Evolutionary conservation across 2,113 vertebrate genomes (phyloP).

Genomic region (Callaeas wilsoni): DNA sequence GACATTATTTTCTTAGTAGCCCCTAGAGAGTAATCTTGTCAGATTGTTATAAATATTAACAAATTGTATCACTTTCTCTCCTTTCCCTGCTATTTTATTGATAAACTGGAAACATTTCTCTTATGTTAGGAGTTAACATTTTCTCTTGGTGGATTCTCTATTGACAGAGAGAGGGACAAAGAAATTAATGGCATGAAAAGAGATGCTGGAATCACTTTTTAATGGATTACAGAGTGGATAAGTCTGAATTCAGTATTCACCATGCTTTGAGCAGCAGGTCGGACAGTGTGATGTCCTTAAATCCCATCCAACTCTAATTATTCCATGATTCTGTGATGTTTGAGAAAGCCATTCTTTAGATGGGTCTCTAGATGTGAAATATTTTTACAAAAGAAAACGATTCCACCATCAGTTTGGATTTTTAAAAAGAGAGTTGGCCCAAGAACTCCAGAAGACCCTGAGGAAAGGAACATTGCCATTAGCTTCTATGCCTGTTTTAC

Average conservation of each 20-base stretch:
- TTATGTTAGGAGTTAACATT: neutral
- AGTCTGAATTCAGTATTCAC: neutral
- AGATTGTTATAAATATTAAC: neutral
- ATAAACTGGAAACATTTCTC: neutral
- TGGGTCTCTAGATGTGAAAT: neutral
- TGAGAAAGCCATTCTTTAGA: neutral
- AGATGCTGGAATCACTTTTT: neutral
- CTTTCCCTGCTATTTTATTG: neutral
- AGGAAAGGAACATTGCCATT: rapidly evolving
- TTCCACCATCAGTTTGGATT: neutral
- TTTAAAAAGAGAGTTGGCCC: neutral
- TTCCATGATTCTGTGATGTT: neutral
- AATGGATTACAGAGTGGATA: neutral
- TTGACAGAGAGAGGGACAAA: neutral
- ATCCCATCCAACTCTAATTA: neutral
- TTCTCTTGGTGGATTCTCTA: neutral
- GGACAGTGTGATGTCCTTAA: neutral
- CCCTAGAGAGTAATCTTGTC: neutral
- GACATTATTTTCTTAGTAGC: neutral
- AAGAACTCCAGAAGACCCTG: neutral
- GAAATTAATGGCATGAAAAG: neutral
- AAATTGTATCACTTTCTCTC: neutral
- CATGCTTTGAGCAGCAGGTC: neutral
- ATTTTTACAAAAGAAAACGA: neutral
- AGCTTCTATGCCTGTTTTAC: neutral